phyloP scores from a whole-genome alignment of 64 coral and sea anemone genomes.

The Cladopsammia gracilis region DNA sequence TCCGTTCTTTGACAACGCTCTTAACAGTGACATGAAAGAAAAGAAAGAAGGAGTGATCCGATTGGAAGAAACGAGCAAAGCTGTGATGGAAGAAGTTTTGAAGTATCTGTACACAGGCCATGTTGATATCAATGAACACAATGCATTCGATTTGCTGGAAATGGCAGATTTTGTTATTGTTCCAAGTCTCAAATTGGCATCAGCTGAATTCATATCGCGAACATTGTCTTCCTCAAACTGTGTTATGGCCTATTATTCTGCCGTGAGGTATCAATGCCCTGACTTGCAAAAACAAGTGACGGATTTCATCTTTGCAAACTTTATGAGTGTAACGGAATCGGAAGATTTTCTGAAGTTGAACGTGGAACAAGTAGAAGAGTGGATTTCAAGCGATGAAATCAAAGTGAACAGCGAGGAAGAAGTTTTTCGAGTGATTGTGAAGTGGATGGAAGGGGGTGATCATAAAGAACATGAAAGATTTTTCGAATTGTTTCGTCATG shows the following conservation, averaged over 20 bases:
- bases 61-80: background rate
- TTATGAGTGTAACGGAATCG: background rate
- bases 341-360: constrained; percentile 41
- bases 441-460: constrained; percentile 17
- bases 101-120: constrained; percentile 59
- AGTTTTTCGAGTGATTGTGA: constrained; percentile 26
- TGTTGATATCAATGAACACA: constrained; percentile 20
- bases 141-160: constrained; percentile 32
- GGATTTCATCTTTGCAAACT: constrained; percentile 29
- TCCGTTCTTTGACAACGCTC: no score
- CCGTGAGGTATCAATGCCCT: background rate
- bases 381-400: constrained; percentile 39
- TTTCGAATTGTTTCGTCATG: constrained; percentile 11
- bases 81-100: constrained; percentile 51
- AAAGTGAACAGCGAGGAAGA: constrained; percentile 17
- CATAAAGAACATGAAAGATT: background rate
- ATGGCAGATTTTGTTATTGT: constrained; percentile 30
- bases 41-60: constrained; percentile 49
- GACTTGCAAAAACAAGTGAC: background rate
- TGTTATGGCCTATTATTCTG: constrained; percentile 1
- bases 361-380: constrained; percentile 5
- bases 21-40: background rate
- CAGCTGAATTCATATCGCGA: background rate
- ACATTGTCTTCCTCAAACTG: constrained; percentile 27
- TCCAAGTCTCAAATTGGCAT: constrained; percentile 2